Base-by-base conservation (phyloP, 2,888 invertebrate species). In the Heteromurus nitidus region DNA sequence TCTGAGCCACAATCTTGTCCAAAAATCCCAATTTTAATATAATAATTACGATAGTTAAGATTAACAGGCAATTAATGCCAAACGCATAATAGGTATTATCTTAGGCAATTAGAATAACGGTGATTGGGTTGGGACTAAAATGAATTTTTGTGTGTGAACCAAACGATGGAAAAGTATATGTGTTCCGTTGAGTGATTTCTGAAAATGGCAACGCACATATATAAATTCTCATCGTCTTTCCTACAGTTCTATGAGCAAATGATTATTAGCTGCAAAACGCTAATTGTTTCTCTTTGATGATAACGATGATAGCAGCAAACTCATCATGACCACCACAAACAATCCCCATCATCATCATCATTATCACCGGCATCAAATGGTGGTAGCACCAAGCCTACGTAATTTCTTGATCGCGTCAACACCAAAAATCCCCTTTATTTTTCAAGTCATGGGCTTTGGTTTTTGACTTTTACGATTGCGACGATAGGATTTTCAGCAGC, bases 241-340 rank as follows among this genome's bases (percentile, higher is more conserved):
- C 53, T 53, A 11, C 9, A n/a, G 11, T 30, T 42, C 3, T 64
- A 64, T 42, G 64, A 42, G 24, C 7, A 42, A 36, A 16, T 64
- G 42, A 64, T 64, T 42, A 62, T 62, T 31, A 31, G 62, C 62
- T 28, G 3, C 2, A 26, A 31, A 24, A 64, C 36, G 26, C 36
- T 62, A 64, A 64, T 64, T 64, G 64, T 64, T 64, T 70, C 58
- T 53, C 64, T 42, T 60, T 60, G 60, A 60, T 60, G 60, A 60
- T 30, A 7, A 53, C 22, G 22, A 64, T 42, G 64, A 64, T 64
- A 64, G 64, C n/a, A n/a, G n/a, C 42, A 64, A 64, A 53, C 64
- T 77, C 70, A 69, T 77, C 77, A 77, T 65, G 75, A 75, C 67
- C 75, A 75, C 75, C 75, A 75, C 73, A 67, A 75, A 75, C 58